phyloP scores from a whole-genome alignment of 2,113 vertebrate genomes.

The Daphoenositta chrysoptera region DNA sequence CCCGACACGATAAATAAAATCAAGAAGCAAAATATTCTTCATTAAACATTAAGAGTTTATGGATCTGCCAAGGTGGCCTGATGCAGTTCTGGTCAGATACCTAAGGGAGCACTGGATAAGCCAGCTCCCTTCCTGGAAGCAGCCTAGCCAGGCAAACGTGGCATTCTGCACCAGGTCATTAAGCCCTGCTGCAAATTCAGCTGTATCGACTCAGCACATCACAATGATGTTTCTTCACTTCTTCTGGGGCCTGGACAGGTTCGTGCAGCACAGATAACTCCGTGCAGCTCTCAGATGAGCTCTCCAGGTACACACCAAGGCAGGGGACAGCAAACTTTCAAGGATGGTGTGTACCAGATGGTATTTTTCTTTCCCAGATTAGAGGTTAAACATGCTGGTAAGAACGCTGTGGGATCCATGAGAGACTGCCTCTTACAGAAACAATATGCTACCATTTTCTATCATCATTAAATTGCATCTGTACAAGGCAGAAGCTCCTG shows the following conservation, averaged over 20 bases:
- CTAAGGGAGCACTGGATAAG: neutral
- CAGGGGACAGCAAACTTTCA: constrained; percentile 33
- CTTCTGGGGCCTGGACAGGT: neutral
- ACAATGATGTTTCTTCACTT: neutral
- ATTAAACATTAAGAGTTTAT: neutral
- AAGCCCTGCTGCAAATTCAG: constrained; percentile 1
- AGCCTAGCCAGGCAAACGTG: neutral
- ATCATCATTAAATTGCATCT: constrained; percentile 60
- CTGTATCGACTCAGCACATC: neutral
- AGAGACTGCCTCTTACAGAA: constrained; percentile 54
- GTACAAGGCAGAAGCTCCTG: constrained; percentile 28
- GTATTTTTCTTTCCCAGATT: constrained; percentile 46
- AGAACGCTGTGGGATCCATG: constrained; percentile 14
- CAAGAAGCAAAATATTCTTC: neutral
- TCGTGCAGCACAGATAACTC: neutral
- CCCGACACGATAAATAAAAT: constrained; percentile 2
- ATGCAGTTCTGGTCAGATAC: neutral
- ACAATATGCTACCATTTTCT: constrained; percentile 64
- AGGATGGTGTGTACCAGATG: constrained; percentile 47
- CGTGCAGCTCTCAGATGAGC: neutral
- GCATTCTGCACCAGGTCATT: neutral
- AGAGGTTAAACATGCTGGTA: constrained; percentile 63
- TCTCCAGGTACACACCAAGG: constrained; percentile 26
- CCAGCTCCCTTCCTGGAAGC: neutral
- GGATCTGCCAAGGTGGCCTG: neutral